Evolutionary conservation across 1,140 invertebrate species (phyloP), one percentile per base, ranked within the genome.

Genomic region (Drosophila arawakana): DNA sequence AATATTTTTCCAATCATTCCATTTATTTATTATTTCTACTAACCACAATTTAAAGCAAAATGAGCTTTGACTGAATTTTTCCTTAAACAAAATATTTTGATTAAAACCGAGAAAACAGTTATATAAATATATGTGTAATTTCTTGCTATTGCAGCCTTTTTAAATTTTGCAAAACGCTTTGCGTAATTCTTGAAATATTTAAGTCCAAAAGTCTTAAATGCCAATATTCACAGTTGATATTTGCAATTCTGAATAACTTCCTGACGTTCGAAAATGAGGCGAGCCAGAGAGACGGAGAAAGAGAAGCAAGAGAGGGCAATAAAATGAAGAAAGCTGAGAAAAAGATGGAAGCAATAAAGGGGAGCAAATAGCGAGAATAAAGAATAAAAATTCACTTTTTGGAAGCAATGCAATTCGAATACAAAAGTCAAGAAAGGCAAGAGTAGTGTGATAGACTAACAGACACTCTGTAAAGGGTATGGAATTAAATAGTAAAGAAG

Each of bases 341-440:
- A n/a, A 15, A 13, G 43, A 46, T 13, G 11, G 43, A 41, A 41
- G 43, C 2, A 46, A 13, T 5, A 15, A 46, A 15, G 11, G 2
- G 35, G 30, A n/a, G n/a, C n/a, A 37, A 13, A 34, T 7, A 34
- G 7, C n/a, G 9, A 34, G n/a, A 34, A 35, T 35, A 15, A 35
- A 35, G 50, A 13, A 52, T 52, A 52, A 13, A 52, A 52, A 35
- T 35, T 35, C 30, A 52, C 50, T 52, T 52, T 52, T 52, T 54
- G n/a, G 35, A 13, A 54, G n/a, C 7, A 37, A 37, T 37, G 10
- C 34, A 37, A 54, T 54, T 54, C 35, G 34, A 15, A 35, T 54
- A 11, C 30, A 54, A 54, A 37, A 35, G 34, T 34, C 35, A 34
- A 35, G 7, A 37, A 13, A 15, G 18, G 35, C 2, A 54, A 37